Evolutionary conservation across 2,113 vertebrate species (phyloP).

Genomic region (Hiodon tergisus): DNA sequence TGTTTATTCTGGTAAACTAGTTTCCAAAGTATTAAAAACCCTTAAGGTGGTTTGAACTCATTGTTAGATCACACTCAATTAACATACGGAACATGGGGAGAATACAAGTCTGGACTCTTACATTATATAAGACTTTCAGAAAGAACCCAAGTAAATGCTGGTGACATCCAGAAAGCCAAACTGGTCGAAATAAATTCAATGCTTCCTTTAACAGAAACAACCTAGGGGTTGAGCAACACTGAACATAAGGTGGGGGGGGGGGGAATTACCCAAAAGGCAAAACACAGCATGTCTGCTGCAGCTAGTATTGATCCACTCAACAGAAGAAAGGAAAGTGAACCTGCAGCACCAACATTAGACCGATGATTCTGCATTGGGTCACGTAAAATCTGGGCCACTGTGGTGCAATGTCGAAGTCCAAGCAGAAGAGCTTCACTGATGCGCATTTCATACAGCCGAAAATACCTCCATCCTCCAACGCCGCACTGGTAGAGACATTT

Average conservation of each 20-base stretch:
- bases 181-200: background rate
- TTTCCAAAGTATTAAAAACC: no score
- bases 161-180: no score
- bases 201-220: background rate
- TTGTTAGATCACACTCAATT: no score
- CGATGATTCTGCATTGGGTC: conserved; percentile 16
- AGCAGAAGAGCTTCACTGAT: conserved; percentile 7
- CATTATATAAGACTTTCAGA: no score
- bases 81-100: no score
- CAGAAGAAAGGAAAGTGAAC: conserved; percentile 28
- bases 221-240: background rate
- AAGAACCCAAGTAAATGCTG: no score
- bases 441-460: background rate
- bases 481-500: no score
- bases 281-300: conserved; percentile 16
- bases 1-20: no score
- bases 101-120: no score
- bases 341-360: conserved; percentile 21
- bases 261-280: conserved; percentile 10
- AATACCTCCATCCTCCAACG: no score
- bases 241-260: background rate
- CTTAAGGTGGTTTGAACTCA: no score
- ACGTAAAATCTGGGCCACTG: background rate
- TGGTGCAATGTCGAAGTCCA: conserved; percentile 27
- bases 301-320: conserved; percentile 8